These are phyloP conservation scores for Dryobotodes eremita DNA, from an alignment of 2,888 invertebrate species.

Conservation along the genomic window DNA sequence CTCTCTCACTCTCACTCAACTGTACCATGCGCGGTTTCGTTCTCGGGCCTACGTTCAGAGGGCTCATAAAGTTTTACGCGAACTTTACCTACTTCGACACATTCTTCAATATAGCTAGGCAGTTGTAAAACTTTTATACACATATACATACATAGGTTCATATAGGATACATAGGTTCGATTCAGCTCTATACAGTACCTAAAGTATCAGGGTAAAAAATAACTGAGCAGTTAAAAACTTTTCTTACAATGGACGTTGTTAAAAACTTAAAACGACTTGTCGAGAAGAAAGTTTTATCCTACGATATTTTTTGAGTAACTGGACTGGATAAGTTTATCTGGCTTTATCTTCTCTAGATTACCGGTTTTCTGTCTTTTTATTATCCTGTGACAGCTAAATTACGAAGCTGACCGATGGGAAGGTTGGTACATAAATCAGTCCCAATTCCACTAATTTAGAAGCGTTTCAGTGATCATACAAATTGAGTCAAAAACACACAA, in stretches of 20 bases:
- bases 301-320: background rate
- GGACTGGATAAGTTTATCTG: no score
- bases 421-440: no score
- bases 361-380: background rate
- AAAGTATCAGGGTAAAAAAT: background rate
- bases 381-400: background rate
- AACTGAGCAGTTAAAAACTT: background rate
- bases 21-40: no score
- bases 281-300: background rate
- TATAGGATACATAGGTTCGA: background rate
- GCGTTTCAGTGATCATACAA: background rate
- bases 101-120: constrained; percentile 1
- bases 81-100: no score
- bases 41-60: no score
- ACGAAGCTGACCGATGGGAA: no score
- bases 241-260: background rate
- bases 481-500: background rate
- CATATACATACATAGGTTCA: no score
- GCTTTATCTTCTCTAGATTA: background rate
- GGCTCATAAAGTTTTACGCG: no score
- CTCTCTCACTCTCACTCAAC: no score
- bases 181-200: background rate
- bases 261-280: background rate
- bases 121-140: no score
- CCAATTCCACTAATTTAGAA: background rate